These are phyloP conservation scores for Apis laboriosa DNA, from an alignment of 1,140 invertebrate species.

Conservation along the genomic window DNA sequence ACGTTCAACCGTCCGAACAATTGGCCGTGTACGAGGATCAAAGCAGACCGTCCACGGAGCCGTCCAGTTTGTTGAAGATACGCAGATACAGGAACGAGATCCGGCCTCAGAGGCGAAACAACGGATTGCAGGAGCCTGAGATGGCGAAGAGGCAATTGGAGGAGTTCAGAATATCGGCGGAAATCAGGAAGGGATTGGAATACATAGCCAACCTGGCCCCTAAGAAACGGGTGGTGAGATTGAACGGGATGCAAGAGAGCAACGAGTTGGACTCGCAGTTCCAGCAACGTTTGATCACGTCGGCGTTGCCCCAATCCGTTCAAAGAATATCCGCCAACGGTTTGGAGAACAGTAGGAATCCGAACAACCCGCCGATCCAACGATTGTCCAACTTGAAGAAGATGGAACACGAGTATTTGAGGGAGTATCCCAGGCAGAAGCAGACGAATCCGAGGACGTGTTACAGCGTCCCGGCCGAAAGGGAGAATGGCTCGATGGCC, in stretches of 20 bases:
- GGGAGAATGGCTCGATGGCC: slow-evolving; percentile 37
- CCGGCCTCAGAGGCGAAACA: slow-evolving; percentile 66
- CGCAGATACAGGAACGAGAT: slow-evolving; percentile 63
- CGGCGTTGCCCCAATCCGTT: not conserved
- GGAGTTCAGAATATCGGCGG: slow-evolving; percentile 38
- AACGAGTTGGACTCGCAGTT: slow-evolving; percentile 35
- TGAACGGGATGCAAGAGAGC: slow-evolving; percentile 70
- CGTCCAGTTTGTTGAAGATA: slow-evolving; percentile 68
- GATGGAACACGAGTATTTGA: not conserved
- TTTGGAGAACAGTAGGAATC: slow-evolving; percentile 66
- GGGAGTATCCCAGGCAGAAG: slow-evolving; percentile 54
- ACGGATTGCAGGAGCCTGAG: slow-evolving; percentile 72
- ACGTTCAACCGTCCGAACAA: not conserved
- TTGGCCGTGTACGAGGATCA: not conserved
- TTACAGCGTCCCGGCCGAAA: slow-evolving; percentile 50
- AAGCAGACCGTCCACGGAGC: slow-evolving; percentile 25
- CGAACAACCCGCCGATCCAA: slow-evolving; percentile 58
- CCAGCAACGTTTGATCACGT: not conserved
- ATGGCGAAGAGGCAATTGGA: slow-evolving; percentile 53
- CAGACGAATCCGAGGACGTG: not conserved
- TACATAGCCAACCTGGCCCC: slow-evolving; percentile 53
- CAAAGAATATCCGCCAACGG: slow-evolving; percentile 63
- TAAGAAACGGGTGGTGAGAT: slow-evolving; percentile 28
- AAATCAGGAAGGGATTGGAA: slow-evolving; percentile 46
- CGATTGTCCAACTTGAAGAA: not conserved